Evolutionary conservation across 2,888 invertebrate genomes (phyloP).

Genomic region (Xiphydria camelus): DNA sequence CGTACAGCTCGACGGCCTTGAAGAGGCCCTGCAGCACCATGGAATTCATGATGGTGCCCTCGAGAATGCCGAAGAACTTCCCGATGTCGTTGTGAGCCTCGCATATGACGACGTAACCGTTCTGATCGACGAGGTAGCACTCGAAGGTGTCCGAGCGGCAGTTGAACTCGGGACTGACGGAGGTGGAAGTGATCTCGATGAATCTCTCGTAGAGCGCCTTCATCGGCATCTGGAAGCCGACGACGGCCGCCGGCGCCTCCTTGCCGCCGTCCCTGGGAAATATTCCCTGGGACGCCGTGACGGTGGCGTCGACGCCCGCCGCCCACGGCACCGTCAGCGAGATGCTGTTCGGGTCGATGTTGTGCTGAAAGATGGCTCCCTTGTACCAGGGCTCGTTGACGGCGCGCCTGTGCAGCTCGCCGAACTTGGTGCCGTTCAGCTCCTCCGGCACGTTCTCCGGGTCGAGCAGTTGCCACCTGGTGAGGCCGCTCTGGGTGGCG

Average conservation of each 20-base stretch:
- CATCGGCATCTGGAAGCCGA: conserved; percentile 84
- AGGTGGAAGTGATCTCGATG: conserved; percentile 66
- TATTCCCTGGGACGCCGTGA: conserved; percentile 83
- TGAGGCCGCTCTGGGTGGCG: conserved; percentile 86
- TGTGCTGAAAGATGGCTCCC: conserved; percentile 84
- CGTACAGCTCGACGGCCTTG: conserved; percentile 76
- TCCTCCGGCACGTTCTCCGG: conserved; percentile 56
- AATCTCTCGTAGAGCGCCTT: conserved; percentile 71
- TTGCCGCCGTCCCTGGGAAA: conserved; percentile 77
- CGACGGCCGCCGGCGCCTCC: conserved; percentile 84
- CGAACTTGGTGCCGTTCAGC: conserved; percentile 64
- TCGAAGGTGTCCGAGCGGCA: conserved; percentile 56
- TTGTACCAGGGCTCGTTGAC: conserved; percentile 92
- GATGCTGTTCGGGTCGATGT: conserved; percentile 68
- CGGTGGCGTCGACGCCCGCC: conserved; percentile 62
- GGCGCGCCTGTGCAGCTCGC: conserved; percentile 73
- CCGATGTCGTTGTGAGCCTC: conserved; percentile 72
- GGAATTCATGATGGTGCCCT: conserved; percentile 75
- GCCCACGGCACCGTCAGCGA: conserved; percentile 48
- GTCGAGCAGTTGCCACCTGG: conserved; percentile 80
- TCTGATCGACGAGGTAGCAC: conserved; percentile 90
- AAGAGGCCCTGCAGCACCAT: conserved; percentile 75
- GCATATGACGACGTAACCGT: conserved; percentile 83
- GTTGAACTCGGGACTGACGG: conserved; percentile 55
- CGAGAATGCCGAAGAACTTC: conserved; percentile 82